phyloP scores from a whole-genome alignment of 1,140 invertebrate genomes.

The Drepana arcuata region DNA sequence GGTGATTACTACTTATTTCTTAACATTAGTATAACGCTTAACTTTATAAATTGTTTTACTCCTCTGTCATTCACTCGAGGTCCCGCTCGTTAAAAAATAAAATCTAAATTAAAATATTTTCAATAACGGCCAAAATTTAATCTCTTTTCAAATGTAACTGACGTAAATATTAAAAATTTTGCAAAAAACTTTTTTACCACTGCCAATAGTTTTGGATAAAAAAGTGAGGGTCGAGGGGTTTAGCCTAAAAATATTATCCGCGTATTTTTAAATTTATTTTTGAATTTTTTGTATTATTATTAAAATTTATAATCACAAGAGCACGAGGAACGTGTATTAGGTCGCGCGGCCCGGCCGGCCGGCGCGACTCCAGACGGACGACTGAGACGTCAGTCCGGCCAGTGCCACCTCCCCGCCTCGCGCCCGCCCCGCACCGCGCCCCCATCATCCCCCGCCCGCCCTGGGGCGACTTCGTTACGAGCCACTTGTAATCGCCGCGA shows the following conservation, averaged over 20 bases:
- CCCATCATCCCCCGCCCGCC: slow-evolving; percentile 11
- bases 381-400: slow-evolving; percentile 49
- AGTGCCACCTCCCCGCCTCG: slow-evolving; percentile 28
- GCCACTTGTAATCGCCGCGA: slow-evolving; percentile 68
- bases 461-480: slow-evolving; percentile 65
- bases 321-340: slow-evolving; percentile 68
- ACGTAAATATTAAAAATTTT: slow-evolving; percentile 69
- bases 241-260: slow-evolving; percentile 68
- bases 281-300: slow-evolving; percentile 48
- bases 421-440: slow-evolving; percentile 15
- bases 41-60: slow-evolving; percentile 26
- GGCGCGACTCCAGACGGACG: slow-evolving; percentile 66
- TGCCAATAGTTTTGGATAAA: slow-evolving; percentile 55
- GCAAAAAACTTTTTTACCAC: slow-evolving; percentile 54
- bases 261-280: slow-evolving; percentile 47
- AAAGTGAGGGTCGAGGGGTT: slow-evolving; percentile 48
- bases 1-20: slow-evolving; percentile 37
- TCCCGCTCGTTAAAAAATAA: slow-evolving; percentile 53
- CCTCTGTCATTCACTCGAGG: slow-evolving; percentile 42
- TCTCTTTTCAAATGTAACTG: slow-evolving; percentile 67
- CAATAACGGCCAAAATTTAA: slow-evolving; percentile 65
- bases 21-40: slow-evolving; percentile 47
- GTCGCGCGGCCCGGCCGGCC: slow-evolving; percentile 63
- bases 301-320: slow-evolving; percentile 69
- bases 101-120: slow-evolving; percentile 61